A percentile compares a stretch with the other conserved stretches of the same genome.
phyloP scores from a whole-genome alignment of 2,113 vertebrate genomes.

The Salvelinus alpinus region DNA sequence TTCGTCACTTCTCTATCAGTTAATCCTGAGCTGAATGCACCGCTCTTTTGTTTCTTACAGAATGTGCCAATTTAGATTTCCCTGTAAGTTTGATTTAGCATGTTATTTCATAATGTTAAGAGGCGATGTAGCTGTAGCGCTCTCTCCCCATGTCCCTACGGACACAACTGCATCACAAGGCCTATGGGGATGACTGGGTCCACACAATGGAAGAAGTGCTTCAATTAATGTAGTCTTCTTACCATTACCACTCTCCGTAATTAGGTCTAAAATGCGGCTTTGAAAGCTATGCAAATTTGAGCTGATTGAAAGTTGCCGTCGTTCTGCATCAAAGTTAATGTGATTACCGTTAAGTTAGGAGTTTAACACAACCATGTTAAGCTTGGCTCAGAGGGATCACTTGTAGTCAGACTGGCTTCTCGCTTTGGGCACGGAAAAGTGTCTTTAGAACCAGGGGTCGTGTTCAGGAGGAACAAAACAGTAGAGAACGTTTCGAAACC shows the following conservation, averaged over 20 bases:
- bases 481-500: no score
- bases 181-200: background rate
- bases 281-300: background rate
- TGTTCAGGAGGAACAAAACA: no score
- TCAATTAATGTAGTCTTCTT: no score
- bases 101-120: background rate
- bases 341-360: background rate
- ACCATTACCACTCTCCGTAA: background rate
- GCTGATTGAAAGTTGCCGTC: background rate
- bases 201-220: no score
- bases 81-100: background rate
- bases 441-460: no score
- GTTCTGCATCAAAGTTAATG: background rate
- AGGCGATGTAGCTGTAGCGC: background rate
- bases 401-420: conserved; percentile 4
- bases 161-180: background rate
- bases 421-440: background rate
- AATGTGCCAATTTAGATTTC: conserved; percentile 10
- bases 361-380: conserved; percentile 1
- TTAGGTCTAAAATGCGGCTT: background rate
- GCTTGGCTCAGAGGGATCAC: background rate
- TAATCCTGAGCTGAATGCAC: no score
- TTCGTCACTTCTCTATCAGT: conserved; percentile 30
- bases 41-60: background rate
- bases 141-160: background rate